Base-by-base conservation (phyloP, 2,113 vertebrate species). In the Saccopteryx bilineata region DNA sequence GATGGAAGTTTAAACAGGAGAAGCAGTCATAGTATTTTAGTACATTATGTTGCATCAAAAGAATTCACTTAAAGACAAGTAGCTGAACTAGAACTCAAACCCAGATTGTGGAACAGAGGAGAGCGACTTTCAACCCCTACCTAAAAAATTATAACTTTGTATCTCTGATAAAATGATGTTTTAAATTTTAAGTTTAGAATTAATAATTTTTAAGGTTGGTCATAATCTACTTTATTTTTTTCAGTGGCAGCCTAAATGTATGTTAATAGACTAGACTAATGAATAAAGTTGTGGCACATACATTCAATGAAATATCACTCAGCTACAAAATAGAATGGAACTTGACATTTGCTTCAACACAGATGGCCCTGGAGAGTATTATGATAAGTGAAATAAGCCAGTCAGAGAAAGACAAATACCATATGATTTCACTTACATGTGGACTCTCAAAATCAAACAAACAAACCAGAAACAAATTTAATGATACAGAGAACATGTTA, bases 171-270 rank as follows among this genome's bases (percentile, higher is more conserved):
- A 90, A 78, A 92, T 39, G 48, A 54, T 75, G 65, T 92, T 92
- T 82, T n/a, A 79, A 86, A 92, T n/a, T 81, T 96, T 69, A 63
- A 19, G 81, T 74, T 83, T 90, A 82, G 48, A 75, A 84, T 21
- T 84, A 94, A 74, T 31, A 48, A 17, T n/a, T 69, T 72, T 78
- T 71, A 82, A 78, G 39, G 54, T n/a, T 39, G n/a, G 61, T 39
- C 61, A 84, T 68, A 90, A 69, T 48, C 50, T 82, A 89, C 75
- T 83, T 82, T 61, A 63, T 54, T 61, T 4, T 31, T 56, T 56
- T 56, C 11, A 1, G 28, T 56, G 28, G 52, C 75, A 56, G 56
- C 18, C 75, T 78, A 78, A 78, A 17, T 56, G 15, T 17, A 50
- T 28, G n/a, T 21, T 78, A 15, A 56, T 52, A 56, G 75, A 56